phyloP scores from a whole-genome alignment of 2,113 vertebrate species.

The Rhynchomys soricoides region DNA sequence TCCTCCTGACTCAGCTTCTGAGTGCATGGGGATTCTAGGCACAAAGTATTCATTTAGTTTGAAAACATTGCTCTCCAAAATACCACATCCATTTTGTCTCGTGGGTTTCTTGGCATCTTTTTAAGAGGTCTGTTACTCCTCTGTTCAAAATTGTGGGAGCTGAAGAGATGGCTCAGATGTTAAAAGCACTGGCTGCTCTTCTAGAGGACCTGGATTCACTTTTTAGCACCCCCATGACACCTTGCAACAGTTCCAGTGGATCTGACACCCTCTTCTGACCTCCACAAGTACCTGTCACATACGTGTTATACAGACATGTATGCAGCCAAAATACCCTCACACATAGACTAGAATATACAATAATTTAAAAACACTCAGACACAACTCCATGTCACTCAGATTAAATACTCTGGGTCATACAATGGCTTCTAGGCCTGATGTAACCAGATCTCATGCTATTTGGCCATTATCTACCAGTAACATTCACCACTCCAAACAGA shows the following conservation, averaged over 20 bases:
- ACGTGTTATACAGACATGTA: neutral
- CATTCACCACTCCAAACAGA: neutral
- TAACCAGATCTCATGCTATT: neutral
- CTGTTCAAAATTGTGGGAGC: neutral
- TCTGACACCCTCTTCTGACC: neutral
- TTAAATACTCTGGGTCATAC: neutral
- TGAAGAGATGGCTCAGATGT: neutral
- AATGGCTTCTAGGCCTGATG: neutral
- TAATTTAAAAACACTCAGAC: neutral
- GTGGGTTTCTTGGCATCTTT: neutral
- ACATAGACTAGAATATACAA: neutral
- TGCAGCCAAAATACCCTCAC: neutral
- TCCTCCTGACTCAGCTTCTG: neutral
- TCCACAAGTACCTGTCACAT: neutral
- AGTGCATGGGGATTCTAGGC: neutral
- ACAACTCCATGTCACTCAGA: neutral
- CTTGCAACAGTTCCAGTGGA: neutral
- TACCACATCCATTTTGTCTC: neutral
- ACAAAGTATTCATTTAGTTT: neutral
- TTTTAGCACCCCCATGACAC: neutral
- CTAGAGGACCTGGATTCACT: neutral
- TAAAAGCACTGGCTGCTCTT: neutral
- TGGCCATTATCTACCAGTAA: neutral
- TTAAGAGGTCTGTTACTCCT: neutral
- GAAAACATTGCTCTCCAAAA: neutral